Evolutionary conservation across 2,888 invertebrate genomes (phyloP).

Genomic region (Amblyjoppa proteus): DNA sequence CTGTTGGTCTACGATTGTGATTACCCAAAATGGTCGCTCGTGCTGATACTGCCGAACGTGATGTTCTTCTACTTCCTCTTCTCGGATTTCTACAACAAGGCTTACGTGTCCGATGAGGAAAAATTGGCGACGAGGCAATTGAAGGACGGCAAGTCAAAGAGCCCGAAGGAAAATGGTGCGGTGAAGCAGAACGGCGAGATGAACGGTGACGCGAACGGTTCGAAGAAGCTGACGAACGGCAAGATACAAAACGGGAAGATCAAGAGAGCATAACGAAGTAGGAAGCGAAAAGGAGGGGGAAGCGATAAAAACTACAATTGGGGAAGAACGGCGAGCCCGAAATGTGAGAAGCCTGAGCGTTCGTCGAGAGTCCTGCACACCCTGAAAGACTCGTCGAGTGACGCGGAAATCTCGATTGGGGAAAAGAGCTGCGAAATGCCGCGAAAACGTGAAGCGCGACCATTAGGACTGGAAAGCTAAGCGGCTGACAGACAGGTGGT

Average conservation of each 20-base stretch:
- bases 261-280: constrained; percentile 55
- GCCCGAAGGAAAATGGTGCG: constrained; percentile 33
- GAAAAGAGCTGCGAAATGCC: not conserved
- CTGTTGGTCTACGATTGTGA: constrained; percentile 95
- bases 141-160: constrained; percentile 54
- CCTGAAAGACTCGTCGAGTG: constrained; percentile 19
- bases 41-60: constrained; percentile 95
- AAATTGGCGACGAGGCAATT: constrained; percentile 45
- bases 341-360: constrained; percentile 7
- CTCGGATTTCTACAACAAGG: constrained; percentile 95
- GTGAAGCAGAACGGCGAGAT: constrained; percentile 33
- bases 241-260: constrained; percentile 70
- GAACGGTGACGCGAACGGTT: constrained; percentile 30
- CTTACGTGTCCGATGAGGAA: constrained; percentile 85
- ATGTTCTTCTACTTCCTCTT: constrained; percentile 97
- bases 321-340: constrained; percentile 3
- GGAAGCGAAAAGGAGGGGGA: not conserved
- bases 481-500: not conserved
- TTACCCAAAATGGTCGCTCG: constrained; percentile 93
- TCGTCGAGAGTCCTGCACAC: not conserved
- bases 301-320: constrained; percentile 21
- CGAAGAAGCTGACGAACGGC: constrained; percentile 59
- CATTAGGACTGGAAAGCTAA: not conserved
- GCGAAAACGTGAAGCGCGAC: not conserved
- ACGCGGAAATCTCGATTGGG: constrained; percentile 15